These are phyloP conservation scores for Neoscelio sp. DNA, from an alignment of 2,888 invertebrate genomes.

Conservation along the genomic window DNA sequence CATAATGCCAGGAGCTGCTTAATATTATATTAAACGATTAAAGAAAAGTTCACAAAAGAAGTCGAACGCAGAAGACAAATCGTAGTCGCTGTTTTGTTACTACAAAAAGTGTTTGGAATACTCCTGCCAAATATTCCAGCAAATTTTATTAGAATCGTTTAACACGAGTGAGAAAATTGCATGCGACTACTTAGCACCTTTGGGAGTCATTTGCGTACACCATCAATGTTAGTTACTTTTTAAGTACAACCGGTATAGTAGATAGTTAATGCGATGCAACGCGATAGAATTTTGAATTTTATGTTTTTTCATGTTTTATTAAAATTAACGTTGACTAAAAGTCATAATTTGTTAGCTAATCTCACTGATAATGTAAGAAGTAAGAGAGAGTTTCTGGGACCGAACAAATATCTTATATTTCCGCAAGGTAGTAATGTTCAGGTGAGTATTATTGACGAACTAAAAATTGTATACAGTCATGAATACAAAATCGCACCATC, in stretches of 20 bases:
- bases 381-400: constrained; percentile 67
- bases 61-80: no score
- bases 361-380: constrained; percentile 42
- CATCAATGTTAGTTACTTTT: constrained; percentile 18
- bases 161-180: constrained; percentile 43
- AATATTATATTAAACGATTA: constrained; percentile 2
- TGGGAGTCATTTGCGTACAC: background rate
- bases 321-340: constrained; percentile 21
- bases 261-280: constrained; percentile 37
- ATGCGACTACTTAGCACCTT: constrained; percentile 33
- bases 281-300: constrained; percentile 8
- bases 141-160: constrained; percentile 37
- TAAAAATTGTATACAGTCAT: background rate
- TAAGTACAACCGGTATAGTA: constrained; percentile 12
- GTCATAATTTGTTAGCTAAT: constrained; percentile 23
- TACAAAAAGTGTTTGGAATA: no score
- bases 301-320: constrained; percentile 20
- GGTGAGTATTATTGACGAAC: constrained; percentile 82
- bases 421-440: constrained; percentile 87
- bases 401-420: constrained; percentile 85
- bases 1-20: constrained; percentile 1
- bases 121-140: constrained; percentile 3
- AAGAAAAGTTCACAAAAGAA: no score
- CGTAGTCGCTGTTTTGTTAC: no score
- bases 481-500: background rate